phyloP scores from a whole-genome alignment of 1,140 invertebrate genomes.

The Drosophila varians region DNA sequence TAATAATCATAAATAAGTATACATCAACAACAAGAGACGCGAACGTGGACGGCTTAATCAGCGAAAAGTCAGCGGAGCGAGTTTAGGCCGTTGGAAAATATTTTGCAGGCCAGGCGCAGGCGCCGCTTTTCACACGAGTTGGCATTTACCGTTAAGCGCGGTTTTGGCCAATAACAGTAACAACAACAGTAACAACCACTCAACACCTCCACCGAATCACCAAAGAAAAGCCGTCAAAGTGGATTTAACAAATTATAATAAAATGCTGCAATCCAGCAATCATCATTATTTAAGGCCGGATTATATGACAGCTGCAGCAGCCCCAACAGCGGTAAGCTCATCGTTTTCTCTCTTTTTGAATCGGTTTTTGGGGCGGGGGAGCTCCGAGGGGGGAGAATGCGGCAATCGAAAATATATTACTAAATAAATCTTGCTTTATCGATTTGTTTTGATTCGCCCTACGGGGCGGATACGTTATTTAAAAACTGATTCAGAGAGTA shows the following conservation, averaged over 20 bases:
- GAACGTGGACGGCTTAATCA: constrained; percentile 52
- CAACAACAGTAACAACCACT: constrained; percentile 12
- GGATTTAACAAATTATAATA: constrained; percentile 84
- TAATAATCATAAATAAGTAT: constrained; percentile 39
- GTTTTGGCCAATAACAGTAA: constrained; percentile 3
- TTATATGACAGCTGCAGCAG: constrained; percentile 92
- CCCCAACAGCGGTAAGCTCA: constrained; percentile 93
- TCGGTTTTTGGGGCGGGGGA: not conserved
- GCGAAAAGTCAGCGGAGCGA: constrained; percentile 34
- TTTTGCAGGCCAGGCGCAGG: constrained; percentile 51
- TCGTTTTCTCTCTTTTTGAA: constrained; percentile 9
- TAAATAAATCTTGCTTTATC: not conserved
- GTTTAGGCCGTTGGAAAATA: constrained; percentile 29
- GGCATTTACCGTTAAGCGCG: constrained; percentile 58
- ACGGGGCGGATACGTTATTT: not conserved
- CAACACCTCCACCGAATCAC: constrained; percentile 52
- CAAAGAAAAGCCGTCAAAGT: constrained; percentile 82
- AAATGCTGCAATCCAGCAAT: constrained; percentile 92
- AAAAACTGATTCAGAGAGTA: not conserved
- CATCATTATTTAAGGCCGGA: constrained; percentile 96
- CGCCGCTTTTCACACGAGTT: constrained; percentile 75
- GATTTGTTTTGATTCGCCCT: not conserved
- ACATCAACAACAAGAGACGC: constrained; percentile 22
- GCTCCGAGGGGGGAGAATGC: not conserved
- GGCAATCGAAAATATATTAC: not conserved